Conservation (phyloP, 2,888 invertebrate species). For the Lottia scabra region DNA sequence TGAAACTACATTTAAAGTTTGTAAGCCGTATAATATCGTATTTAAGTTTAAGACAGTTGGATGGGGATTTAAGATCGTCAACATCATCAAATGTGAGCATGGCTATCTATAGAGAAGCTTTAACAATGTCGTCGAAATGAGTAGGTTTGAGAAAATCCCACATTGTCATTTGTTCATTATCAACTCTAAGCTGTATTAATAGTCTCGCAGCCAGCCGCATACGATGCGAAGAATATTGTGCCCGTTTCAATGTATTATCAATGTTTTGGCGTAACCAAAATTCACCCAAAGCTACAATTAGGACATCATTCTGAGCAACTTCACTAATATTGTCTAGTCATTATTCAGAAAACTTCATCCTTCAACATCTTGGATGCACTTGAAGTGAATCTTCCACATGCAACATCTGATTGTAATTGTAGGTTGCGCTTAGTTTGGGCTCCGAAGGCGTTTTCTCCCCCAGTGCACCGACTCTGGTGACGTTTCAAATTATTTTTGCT, state of each 20-base stretch:
- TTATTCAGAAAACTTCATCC: background rate
- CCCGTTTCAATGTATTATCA: background rate
- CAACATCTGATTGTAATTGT: background rate
- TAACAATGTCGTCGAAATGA: background rate
- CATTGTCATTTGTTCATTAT: background rate
- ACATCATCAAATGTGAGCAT: background rate
- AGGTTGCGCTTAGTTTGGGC: background rate
- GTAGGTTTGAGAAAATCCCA: conserved; percentile 2
- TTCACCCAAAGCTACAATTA: background rate
- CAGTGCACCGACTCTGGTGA: conserved; percentile 9
- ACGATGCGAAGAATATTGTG: background rate
- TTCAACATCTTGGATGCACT: background rate
- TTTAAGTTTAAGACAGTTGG: background rate
- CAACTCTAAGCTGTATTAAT: background rate
- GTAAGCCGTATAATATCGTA: conserved; percentile 12
- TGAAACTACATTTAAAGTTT: conserved; percentile 14
- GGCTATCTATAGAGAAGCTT: background rate
- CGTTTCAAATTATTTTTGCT: conserved; percentile 13
- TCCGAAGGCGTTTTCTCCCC: background rate
- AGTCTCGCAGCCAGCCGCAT: background rate
- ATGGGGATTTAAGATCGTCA: background rate
- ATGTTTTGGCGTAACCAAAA: background rate
- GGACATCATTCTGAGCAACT: background rate
- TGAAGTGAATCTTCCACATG: background rate
- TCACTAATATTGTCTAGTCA: background rate